A percentile compares a stretch with the other conserved stretches of the same genome.
phyloP scores from a whole-genome alignment of 2,888 invertebrate genomes.

The Metacarcinus magister region DNA sequence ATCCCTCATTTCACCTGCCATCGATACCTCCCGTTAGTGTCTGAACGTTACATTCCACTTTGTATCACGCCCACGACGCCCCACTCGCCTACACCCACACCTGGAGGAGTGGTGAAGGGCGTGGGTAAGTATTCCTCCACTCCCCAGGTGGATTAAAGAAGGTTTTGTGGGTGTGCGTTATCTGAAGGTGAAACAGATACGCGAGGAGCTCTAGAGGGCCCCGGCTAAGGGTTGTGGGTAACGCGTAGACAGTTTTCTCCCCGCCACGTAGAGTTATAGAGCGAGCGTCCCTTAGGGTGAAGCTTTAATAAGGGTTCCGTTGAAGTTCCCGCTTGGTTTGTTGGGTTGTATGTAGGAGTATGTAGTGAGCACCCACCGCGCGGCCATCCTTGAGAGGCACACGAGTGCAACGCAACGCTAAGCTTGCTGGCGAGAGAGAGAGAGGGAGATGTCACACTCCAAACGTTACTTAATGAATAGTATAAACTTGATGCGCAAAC shows the following conservation, averaged over 20 bases:
- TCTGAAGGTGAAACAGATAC: background rate
- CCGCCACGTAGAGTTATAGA: background rate
- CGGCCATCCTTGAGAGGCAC: background rate
- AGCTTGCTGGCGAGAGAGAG: constrained; percentile 5
- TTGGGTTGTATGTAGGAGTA: background rate
- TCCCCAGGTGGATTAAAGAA: background rate
- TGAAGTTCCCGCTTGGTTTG: background rate
- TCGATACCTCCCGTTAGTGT: background rate
- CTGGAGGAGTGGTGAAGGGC: background rate
- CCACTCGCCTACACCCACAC: background rate
- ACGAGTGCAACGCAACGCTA: background rate
- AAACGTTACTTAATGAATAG: constrained; percentile 1
- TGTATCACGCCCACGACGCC: background rate
- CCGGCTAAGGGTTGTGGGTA: background rate
- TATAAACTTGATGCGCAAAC: background rate
- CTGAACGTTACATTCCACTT: constrained; percentile 35
- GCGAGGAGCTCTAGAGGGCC: background rate
- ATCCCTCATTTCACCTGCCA: background rate
- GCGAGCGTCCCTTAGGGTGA: background rate
- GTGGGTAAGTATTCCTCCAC: background rate
- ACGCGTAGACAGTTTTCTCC: constrained; percentile 35
- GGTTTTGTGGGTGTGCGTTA: background rate
- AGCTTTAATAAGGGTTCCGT: background rate
- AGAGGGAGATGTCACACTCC: background rate
- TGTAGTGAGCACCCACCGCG: background rate